Percentiles rank a stretch among this genome's conserved stretches.
These are phyloP conservation scores for Iphiclides podalirius DNA, from an alignment of 2,888 invertebrate species.

Conservation along the genomic window DNA sequence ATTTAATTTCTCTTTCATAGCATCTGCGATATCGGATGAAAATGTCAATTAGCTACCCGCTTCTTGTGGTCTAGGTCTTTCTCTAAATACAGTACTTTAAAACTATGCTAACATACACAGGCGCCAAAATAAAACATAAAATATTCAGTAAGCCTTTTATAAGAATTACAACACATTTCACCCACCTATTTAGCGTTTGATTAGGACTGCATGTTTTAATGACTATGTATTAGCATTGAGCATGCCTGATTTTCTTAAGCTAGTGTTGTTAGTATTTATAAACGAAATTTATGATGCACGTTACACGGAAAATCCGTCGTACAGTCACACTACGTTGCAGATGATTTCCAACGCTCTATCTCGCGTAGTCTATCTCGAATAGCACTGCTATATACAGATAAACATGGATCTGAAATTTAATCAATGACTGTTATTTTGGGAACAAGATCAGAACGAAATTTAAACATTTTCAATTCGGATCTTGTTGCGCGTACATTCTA, in stretches of 20 bases:
- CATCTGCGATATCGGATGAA: too few species aligned
- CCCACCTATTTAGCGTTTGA: constrained; percentile 11
- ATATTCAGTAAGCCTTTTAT: not conserved
- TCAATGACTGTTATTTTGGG: not conserved
- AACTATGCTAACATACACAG: constrained; percentile 2
- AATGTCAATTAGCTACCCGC: not conserved
- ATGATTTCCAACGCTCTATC: too few species aligned
- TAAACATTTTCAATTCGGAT: too few species aligned
- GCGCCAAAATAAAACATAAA: not conserved
- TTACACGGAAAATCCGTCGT: not conserved
- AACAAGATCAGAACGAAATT: constrained; percentile 1
- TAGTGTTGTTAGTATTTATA: not conserved
- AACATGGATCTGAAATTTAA: constrained; percentile 18
- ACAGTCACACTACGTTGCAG: too few species aligned
- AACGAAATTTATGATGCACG: constrained; percentile 1
- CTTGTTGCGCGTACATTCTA: too few species aligned
- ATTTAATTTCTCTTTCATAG: too few species aligned
- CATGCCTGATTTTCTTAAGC: constrained; percentile 1
- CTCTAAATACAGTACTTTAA: not conserved
- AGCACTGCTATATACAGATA: not conserved
- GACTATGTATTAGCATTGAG: not conserved
- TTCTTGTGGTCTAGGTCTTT: constrained; percentile 21
- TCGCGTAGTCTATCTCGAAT: too few species aligned
- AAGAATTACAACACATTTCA: not conserved
- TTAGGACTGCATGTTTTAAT: constrained; percentile 6